phyloP scores from a whole-genome alignment of 2,113 vertebrate genomes.

The Equus quagga region DNA sequence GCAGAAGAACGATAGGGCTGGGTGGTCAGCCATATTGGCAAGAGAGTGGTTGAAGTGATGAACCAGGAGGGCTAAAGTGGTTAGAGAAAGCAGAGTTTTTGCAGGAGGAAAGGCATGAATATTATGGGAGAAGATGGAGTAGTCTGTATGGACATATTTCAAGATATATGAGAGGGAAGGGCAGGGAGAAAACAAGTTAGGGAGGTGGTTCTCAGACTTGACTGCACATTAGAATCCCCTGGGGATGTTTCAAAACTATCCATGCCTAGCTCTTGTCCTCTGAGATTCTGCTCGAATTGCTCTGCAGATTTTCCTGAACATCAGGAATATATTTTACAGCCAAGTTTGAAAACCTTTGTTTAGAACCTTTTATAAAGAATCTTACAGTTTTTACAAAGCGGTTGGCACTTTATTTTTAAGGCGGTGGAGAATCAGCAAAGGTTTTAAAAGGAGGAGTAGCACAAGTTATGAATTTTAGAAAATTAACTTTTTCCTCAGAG shows the following conservation, averaged over 20 bases:
- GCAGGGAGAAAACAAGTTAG: neutral
- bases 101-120: neutral
- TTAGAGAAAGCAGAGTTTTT: neutral
- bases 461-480: slow-evolving; percentile 30
- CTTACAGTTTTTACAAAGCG: neutral
- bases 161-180: neutral
- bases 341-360: neutral
- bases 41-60: neutral
- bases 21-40: neutral
- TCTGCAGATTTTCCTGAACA: neutral
- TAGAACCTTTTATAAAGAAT: neutral
- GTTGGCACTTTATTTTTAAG: neutral
- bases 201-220: neutral
- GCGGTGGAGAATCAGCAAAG: neutral
- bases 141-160: neutral
- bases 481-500: neutral
- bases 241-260: neutral
- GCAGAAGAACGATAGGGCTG: neutral
- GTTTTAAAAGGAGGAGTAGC: neutral
- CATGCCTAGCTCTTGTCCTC: neutral
- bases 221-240: neutral
- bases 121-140: neutral
- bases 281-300: neutral
- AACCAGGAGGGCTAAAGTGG: neutral
- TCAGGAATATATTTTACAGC: neutral